phyloP scores from a whole-genome alignment of 2,797 vertebrate genomes.

The Sebastes iracundus region DNA sequence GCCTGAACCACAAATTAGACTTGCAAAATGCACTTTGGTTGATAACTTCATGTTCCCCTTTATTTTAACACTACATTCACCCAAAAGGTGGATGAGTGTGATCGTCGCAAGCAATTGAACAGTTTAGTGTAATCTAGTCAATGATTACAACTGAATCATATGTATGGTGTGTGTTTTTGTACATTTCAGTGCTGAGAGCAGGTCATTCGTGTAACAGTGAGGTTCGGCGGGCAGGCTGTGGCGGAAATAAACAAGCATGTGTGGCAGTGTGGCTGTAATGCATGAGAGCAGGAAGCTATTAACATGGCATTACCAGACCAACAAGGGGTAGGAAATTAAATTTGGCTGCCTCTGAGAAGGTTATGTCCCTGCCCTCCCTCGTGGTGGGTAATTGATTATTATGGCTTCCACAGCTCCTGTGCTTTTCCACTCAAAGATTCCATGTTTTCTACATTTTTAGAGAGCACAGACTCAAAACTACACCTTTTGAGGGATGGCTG shows the following conservation, averaged over 20 bases:
- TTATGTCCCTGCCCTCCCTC: conserved; percentile 78
- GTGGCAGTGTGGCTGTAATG: conserved; percentile 67
- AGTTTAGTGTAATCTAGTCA: background rate
- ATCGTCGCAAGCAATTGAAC: background rate
- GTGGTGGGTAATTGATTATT: conserved; percentile 75
- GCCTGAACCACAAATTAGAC: background rate
- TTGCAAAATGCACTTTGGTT: background rate
- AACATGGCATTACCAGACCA: conserved; percentile 81
- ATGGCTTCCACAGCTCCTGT: conserved; percentile 64
- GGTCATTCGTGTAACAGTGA: conserved; percentile 34
- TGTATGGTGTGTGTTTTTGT: background rate
- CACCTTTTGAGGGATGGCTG: background rate
- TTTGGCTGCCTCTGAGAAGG: conserved; percentile 76
- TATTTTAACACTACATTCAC: no score
- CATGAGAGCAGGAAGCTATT: conserved; percentile 85
- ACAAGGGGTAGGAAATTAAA: conserved; percentile 85
- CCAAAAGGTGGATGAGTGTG: no score
- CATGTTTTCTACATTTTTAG: background rate
- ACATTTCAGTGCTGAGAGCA: background rate
- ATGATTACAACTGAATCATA: background rate
- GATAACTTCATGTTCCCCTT: background rate
- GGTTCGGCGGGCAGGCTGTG: conserved; percentile 32
- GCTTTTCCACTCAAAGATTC: background rate
- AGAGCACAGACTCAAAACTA: background rate
- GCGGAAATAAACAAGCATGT: conserved; percentile 68